A percentile compares a stretch with the other conserved stretches of the same genome.
phyloP scores from a whole-genome alignment of 2,113 vertebrate genomes.

The Alaudala cheleensis region DNA sequence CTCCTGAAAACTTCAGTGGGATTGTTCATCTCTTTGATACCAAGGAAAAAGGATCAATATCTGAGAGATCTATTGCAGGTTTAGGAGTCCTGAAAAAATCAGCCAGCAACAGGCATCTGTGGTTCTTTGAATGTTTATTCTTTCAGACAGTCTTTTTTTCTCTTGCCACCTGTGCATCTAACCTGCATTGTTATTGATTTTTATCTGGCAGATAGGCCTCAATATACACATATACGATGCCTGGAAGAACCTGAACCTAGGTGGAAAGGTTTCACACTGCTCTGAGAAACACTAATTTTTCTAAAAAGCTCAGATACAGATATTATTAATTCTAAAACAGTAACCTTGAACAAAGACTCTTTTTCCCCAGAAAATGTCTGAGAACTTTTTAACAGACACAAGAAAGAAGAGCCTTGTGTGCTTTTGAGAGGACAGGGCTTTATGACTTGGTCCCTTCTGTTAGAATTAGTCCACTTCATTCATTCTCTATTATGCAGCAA shows the following conservation, averaged over 20 bases:
- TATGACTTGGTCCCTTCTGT: background rate
- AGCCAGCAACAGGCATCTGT: background rate
- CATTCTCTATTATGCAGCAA: background rate
- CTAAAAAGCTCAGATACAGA: background rate
- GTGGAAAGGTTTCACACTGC: background rate
- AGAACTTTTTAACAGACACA: background rate
- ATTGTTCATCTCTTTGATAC: conserved; percentile 34
- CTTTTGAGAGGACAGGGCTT: background rate
- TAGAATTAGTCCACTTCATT: background rate
- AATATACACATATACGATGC: background rate
- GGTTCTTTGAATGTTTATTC: background rate
- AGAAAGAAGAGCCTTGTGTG: background rate
- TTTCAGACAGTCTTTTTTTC: background rate
- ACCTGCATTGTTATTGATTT: conserved; percentile 6
- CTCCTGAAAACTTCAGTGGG: background rate
- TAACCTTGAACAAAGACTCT: background rate
- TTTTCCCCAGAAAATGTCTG: background rate
- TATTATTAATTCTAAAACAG: background rate
- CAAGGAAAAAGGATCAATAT: conserved; percentile 22
- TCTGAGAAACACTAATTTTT: background rate
- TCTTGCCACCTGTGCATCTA: background rate
- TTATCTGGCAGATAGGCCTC: background rate
- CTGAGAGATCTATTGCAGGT: background rate
- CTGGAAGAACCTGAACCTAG: background rate
- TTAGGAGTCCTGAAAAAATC: conserved; percentile 2